Conservation (phyloP, 1,140 invertebrate genomes). For the Anthonomus grandis region DNA sequence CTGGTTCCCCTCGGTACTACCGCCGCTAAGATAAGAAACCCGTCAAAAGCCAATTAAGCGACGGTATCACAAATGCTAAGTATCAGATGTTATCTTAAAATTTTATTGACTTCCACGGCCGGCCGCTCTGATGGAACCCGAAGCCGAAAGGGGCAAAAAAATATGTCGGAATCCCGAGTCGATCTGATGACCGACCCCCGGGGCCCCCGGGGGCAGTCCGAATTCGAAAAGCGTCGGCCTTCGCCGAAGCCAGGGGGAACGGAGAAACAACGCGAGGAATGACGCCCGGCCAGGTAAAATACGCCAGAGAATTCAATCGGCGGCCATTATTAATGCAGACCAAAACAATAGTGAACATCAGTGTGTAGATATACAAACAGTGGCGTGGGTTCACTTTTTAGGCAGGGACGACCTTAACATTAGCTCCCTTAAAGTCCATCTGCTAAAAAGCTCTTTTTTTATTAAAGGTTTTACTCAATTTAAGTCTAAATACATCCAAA, state of each 20-base stretch:
- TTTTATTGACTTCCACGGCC: conserved; percentile 9
- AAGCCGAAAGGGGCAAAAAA: conserved; percentile 17
- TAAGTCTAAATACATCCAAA: no score
- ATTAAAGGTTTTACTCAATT: no score
- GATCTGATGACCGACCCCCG: no score
- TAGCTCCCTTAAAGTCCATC: no score
- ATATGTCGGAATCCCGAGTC: conserved; percentile 21
- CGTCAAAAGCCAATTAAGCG: no score
- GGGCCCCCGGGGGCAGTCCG: conserved; percentile 20
- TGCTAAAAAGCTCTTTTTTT: no score
- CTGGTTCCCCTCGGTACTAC: no score
- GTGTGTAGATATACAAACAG: conserved; percentile 15
- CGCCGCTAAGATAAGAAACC: no score
- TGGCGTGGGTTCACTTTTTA: no score
- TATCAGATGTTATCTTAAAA: conserved; percentile 2
- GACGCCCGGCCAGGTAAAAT: conserved; percentile 40
- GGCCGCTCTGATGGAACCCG: conserved; percentile 7
- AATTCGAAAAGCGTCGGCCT: conserved; percentile 25
- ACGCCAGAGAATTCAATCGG: conserved; percentile 41
- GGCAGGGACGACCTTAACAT: no score
- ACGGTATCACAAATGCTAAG: not conserved
- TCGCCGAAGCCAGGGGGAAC: conserved; percentile 28
- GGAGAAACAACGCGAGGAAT: conserved; percentile 39
- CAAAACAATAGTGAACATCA: conserved; percentile 30
- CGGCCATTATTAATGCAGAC: conserved; percentile 40